Evolutionary conservation across 2,797 vertebrate species (phyloP).

Genomic region (Pogoniulus pusillus): DNA sequence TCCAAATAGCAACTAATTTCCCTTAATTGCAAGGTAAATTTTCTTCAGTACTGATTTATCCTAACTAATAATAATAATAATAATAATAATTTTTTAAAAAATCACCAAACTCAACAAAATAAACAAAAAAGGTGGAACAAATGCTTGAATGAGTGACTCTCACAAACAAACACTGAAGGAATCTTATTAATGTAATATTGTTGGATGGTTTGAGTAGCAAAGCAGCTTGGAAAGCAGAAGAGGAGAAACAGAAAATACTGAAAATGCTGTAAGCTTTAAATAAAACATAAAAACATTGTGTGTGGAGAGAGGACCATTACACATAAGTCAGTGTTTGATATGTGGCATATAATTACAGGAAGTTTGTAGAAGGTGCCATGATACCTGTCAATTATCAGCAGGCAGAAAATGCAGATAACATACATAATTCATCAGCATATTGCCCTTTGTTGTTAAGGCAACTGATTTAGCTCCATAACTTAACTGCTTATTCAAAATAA

Average conservation of each 20-base stretch:
- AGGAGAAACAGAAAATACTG: conserved; percentile 38
- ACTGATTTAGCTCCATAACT: conserved; percentile 67
- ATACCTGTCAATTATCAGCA: conserved; percentile 82
- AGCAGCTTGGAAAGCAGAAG: conserved; percentile 51
- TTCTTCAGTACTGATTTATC: not conserved
- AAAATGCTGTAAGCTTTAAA: conserved; percentile 70
- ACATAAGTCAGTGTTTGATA: conserved; percentile 65
- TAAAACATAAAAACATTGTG: conserved; percentile 74
- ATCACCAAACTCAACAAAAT: not conserved
- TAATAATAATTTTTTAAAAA: too few species aligned
- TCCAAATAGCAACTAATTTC: not conserved
- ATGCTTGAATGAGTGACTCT: not conserved
- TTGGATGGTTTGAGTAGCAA: conserved; percentile 50
- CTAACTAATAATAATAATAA: not conserved
- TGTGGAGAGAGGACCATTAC: not conserved
- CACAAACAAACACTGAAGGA: conserved; percentile 39
- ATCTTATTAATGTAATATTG: conserved; percentile 62
- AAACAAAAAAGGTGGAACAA: conserved; percentile 3
- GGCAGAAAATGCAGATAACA: conserved; percentile 77
- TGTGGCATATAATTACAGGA: conserved; percentile 74
- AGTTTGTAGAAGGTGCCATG: conserved; percentile 75
- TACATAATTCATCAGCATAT: conserved; percentile 80
- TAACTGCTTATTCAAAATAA: conserved; percentile 72
- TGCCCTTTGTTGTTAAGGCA: conserved; percentile 73
- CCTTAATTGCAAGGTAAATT: not conserved